A percentile compares a stretch with the other conserved stretches of the same genome.
These are phyloP conservation scores for Cerastoderma edule DNA, from an alignment of 2,888 invertebrate genomes.

Conservation along the genomic window DNA sequence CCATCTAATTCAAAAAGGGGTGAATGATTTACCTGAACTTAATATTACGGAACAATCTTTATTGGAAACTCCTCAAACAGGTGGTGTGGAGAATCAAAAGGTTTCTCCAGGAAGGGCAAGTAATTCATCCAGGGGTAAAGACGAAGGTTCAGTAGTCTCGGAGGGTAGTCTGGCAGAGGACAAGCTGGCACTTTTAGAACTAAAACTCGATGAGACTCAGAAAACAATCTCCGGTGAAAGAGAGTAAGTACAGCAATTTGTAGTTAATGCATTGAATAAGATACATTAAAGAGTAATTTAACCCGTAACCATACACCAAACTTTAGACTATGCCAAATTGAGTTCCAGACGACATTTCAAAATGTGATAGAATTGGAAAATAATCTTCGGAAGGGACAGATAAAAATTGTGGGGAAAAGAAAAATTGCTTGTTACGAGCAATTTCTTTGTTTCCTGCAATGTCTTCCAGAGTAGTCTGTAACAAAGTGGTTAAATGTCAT, in stretches of 20 bases:
- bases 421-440: too few relatives aligned
- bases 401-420: too few relatives aligned
- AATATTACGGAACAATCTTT: constrained; percentile 11
- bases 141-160: neutral
- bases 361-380: too few relatives aligned
- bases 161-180: constrained; percentile 71
- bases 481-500: too few relatives aligned
- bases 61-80: neutral
- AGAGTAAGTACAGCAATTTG: constrained; percentile 88
- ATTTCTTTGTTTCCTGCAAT: too few relatives aligned
- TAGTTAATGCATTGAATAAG: too few relatives aligned
- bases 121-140: neutral
- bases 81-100: neutral
- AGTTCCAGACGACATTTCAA: too few relatives aligned
- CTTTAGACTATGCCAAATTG: too few relatives aligned
- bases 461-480: too few relatives aligned
- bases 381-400: too few relatives aligned
- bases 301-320: too few relatives aligned
- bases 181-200: constrained; percentile 85
- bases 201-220: constrained; percentile 90
- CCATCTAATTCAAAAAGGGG: neutral
- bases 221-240: constrained; percentile 89
- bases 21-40: constrained; percentile 2
- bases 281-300: too few relatives aligned
- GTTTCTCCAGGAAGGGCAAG: constrained; percentile 1